phyloP scores from a whole-genome alignment of 2,888 invertebrate genomes.

The Pachydiplax longipennis region DNA sequence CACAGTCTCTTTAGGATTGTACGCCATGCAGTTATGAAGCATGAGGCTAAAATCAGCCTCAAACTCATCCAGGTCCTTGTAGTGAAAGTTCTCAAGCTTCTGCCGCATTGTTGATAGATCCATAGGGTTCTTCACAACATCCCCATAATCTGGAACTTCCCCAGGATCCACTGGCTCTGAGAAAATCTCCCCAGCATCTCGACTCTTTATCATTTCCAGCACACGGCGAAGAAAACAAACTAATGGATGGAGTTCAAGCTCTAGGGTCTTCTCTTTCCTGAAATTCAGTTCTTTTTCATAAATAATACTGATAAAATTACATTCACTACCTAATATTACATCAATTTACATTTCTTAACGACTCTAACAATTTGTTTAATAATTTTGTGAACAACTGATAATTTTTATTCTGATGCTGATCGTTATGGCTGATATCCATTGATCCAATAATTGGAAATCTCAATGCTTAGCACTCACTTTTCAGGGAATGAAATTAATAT shows the following conservation, averaged over 20 bases:
- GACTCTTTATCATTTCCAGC: conserved; percentile 76
- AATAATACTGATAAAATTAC: no score
- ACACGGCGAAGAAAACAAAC: conserved; percentile 80
- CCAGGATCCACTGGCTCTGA: conserved; percentile 89
- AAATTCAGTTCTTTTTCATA: background rate
- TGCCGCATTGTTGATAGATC: conserved; percentile 86
- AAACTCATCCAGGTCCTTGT: conserved; percentile 77
- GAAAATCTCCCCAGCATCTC: conserved; percentile 88
- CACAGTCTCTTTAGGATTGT: conserved; percentile 90
- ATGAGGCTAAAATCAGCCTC: conserved; percentile 94
- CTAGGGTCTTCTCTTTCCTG: conserved; percentile 77
- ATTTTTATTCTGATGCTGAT: no score
- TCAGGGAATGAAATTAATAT: no score
- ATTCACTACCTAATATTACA: no score
- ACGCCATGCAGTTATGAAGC: conserved; percentile 93
- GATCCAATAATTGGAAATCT: no score
- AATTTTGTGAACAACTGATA: no score
- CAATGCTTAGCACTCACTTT: no score
- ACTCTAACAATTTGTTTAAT: no score
- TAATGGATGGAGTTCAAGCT: conserved; percentile 82
- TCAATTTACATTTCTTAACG: no score
- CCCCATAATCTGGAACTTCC: conserved; percentile 90
- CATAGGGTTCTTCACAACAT: conserved; percentile 86
- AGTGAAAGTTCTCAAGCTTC: conserved; percentile 67
- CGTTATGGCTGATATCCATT: no score